Evolutionary conservation across 2,888 invertebrate species (phyloP), one percentile per base, ranked within the genome.

Genomic region (Chloromyia formosa): DNA sequence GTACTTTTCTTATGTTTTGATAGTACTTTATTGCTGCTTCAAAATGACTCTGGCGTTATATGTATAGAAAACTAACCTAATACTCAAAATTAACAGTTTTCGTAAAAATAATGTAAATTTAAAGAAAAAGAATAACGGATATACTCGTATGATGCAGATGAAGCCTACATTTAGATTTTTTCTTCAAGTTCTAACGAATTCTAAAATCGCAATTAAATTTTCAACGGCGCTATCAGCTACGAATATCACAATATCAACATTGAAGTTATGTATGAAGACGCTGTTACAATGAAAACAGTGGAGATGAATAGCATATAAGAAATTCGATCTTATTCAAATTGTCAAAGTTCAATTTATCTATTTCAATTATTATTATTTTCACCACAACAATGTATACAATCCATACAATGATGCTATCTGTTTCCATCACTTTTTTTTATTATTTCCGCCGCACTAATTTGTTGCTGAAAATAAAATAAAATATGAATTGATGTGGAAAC

Each of bases 391-490:
- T 90, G 90, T 80, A 90, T 90, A 86, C 90, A 91, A 84, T 90
- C 89, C 83, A 91, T 90, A 83, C 90, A 91, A 84, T 90, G 88
- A 81, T 90, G 90, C 90, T 91, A 91, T 89, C 90, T 91, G 79
- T 88, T 89, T 79, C 87, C 87, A 76, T 88, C 89, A 78, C 78
- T 82, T 78, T 84, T 85, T 74, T 82, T 81, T 80, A 80, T 83
- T 80, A 82, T 82, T 80, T 83, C 79, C 80, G 82, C 82, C 79
- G 84, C 82, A 78, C 83, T 84, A 79, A 85, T 78, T 81, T 86
- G 85, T 73, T 84, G 77, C 85, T 79, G 77, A 35, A 78, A 61
- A 22, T 2, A 66, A 40, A 72, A 60, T 20, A 42, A n/a, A n/a
- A n/a, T n/a, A n/a, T n/a, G n/a, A n/a, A n/a, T n/a, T n/a, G n/a